These are phyloP conservation scores for Diplolepis rosae DNA, from an alignment of 2,888 invertebrate species.

Conservation along the genomic window DNA sequence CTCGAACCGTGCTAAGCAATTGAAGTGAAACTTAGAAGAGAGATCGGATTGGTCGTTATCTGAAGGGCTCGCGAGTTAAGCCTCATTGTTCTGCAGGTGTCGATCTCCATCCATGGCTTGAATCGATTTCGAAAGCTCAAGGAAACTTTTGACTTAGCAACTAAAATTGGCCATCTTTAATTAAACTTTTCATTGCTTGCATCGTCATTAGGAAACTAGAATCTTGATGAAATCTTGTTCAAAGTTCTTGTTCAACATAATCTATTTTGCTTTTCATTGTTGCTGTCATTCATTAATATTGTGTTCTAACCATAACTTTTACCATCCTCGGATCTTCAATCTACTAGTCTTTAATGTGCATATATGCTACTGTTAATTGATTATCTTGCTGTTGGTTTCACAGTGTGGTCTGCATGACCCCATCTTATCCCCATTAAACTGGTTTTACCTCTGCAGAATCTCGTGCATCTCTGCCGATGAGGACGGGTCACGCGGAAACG, in stretches of 20 bases:
- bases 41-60: conserved; percentile 44
- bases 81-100: not conserved
- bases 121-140: not conserved
- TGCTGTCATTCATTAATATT: too few species aligned
- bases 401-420: conserved; percentile 8
- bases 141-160: not conserved
- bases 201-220: too few species aligned
- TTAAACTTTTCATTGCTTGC: not conserved
- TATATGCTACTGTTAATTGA: conserved; percentile 25
- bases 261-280: too few species aligned
- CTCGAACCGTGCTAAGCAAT: conserved; percentile 51
- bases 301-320: too few species aligned
- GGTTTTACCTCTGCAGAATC: conserved; percentile 4
- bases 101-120: not conserved
- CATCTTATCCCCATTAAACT: conserved; percentile 12
- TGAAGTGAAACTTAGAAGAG: conserved; percentile 39
- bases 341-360: not conserved
- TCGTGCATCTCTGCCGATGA: conserved; percentile 2
- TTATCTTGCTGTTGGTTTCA: conserved; percentile 5
- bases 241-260: too few species aligned
- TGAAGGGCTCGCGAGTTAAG: not conserved
- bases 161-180: not conserved
- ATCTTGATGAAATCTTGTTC: not conserved
- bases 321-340: too few species aligned
- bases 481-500: conserved; percentile 27